Conservation (phyloP, 1,140 invertebrate genomes). For the Bombus superbus region DNA sequence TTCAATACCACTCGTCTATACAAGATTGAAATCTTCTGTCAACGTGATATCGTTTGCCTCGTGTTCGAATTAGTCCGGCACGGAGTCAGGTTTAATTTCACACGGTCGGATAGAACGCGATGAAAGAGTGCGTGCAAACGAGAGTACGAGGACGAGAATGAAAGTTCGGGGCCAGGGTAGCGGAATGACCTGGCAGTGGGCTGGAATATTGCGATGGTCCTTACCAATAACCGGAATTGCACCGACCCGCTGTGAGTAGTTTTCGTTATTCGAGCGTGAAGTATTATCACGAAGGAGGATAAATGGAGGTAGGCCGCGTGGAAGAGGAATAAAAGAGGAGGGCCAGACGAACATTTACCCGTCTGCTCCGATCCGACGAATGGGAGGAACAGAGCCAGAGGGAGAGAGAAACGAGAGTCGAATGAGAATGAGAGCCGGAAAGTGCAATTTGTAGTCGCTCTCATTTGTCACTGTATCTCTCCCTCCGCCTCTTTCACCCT, state of each 20-base stretch:
- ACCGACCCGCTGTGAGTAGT: constrained; percentile 63
- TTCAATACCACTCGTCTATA: neutral
- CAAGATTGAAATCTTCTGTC: neutral
- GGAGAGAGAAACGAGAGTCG: constrained; percentile 65
- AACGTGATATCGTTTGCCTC: neutral
- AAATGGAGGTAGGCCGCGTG: constrained; percentile 60
- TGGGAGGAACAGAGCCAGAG: constrained; percentile 41
- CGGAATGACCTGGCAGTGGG: neutral
- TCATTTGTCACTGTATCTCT: constrained; percentile 73
- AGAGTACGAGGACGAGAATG: constrained; percentile 2
- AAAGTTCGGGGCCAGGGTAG: constrained; percentile 14
- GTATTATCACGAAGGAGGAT: constrained; percentile 67
- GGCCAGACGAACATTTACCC: constrained; percentile 62
- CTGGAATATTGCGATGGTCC: constrained; percentile 46
- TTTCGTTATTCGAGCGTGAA: constrained; percentile 65
- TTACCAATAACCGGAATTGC: constrained; percentile 64
- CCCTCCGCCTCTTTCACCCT: constrained; percentile 50
- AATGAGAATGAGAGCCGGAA: constrained; percentile 73
- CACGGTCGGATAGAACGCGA: neutral
- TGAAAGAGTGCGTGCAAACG: neutral
- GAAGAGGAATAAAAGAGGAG: constrained; percentile 66
- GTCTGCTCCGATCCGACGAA: constrained; percentile 64
- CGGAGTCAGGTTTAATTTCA: neutral
- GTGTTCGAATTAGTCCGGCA: neutral
- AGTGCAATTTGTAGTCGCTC: constrained; percentile 75